Base-by-base conservation (phyloP, 2,113 vertebrate species). In the Ptilorrhoa leucosticta region DNA sequence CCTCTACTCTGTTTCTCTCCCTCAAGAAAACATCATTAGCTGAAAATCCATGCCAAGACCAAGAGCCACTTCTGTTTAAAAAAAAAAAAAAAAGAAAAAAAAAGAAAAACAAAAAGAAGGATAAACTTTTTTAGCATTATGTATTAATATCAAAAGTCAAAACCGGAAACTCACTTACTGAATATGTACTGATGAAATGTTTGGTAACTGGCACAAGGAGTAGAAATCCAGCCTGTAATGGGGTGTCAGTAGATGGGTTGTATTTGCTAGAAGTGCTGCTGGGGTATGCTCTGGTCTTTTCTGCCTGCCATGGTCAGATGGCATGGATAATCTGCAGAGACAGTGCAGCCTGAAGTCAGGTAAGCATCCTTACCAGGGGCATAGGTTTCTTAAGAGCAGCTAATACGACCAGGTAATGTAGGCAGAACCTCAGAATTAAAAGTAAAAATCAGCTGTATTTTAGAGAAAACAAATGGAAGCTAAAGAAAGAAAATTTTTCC, bases 401-500 rank as follows among this genome's bases (percentile, higher is more conserved):
- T 69, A 35, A 35, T 48, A 56, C 26, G 11, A 87, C 50, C 63
- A 48, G 37, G 15, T 75, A 70, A 53, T 44, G 28, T 5, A 83
- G 40, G 30, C 87, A 78, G 54, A 94, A 87, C 35, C 26, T 77
- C 42, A 88, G 61, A 87, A 90, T 71, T 70, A 42, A 64, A 77
- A 65, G 42, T 66, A 45, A 87, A 94, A 95, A 56, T 83, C 75
- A 93, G 18, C 21, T 70, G 33, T 57, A 91, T 71, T 92, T 96
- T 94, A 90, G 61, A 71, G 39, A 64, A 56, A 92, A 90, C 28
- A 91, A 93, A 64, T 96, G 39, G 64, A 94, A 96, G 61, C 76
- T 89, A 84, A 97, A 96, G 88, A 80, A 84, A 83, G 19, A 50
- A 6, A n/a, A 63, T 96, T 95, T 37, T 66, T 76, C 35, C 78